Conservation (phyloP, 2,888 invertebrate genomes). For the Leptinotarsa tumamoca region DNA sequence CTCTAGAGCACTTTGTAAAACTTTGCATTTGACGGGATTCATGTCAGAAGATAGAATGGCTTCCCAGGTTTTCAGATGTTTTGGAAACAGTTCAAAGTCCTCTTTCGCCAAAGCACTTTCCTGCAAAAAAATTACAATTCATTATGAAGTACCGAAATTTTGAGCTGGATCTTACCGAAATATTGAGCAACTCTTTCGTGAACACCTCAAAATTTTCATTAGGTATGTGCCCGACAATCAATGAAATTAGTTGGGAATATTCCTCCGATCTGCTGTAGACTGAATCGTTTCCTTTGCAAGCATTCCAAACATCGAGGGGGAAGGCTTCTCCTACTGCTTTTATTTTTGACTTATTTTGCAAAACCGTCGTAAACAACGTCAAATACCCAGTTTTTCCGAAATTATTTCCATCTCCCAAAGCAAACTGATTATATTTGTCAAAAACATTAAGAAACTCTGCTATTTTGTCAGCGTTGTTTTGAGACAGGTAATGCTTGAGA, state of each 20-base stretch:
- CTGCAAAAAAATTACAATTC: conserved; percentile 44
- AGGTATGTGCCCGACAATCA: conserved; percentile 58
- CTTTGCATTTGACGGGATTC: conserved; percentile 57
- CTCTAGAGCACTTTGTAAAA: conserved; percentile 55
- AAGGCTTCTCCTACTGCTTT: conserved; percentile 51
- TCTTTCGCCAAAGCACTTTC: conserved; percentile 37
- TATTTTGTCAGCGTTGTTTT: conserved; percentile 47
- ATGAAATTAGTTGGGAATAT: conserved; percentile 56
- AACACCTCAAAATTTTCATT: conserved; percentile 57
- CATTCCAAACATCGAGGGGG: conserved; percentile 54
- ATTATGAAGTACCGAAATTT: not conserved
- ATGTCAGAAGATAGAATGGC: conserved; percentile 57
- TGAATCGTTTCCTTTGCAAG: conserved; percentile 44
- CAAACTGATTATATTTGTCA: conserved; percentile 48
- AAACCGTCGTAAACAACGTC: conserved; percentile 56
- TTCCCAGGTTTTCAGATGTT: conserved; percentile 57
- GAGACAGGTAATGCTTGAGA: conserved; percentile 48
- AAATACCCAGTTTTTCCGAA: conserved; percentile 48
- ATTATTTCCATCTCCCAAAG: conserved; percentile 46
- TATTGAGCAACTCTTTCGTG: conserved; percentile 54
- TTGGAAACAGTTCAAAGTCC: conserved; percentile 41
- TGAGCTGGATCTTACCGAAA: conserved; percentile 53
- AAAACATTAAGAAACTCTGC: conserved; percentile 47
- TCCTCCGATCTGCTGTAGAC: conserved; percentile 49
- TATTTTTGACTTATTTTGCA: conserved; percentile 57